Evolutionary conservation across 2,797 vertebrate genomes (phyloP).

Genomic region (Scleropages formosus): DNA sequence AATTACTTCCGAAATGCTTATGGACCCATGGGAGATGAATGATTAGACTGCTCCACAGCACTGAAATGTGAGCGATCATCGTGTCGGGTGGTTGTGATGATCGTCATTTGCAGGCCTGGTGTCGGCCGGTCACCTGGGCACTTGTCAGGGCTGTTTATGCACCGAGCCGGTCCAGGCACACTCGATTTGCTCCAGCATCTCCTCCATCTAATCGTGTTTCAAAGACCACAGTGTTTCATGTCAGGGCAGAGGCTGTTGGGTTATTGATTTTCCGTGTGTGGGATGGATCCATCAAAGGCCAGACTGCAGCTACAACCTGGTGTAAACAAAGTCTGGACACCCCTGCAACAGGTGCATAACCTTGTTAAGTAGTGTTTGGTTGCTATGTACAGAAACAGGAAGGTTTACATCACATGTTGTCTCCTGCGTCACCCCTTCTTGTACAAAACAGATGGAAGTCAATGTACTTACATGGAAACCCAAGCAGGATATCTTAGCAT

Average conservation of each 20-base stretch:
- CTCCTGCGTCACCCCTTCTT: background rate
- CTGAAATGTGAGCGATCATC: background rate
- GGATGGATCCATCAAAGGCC: constrained; percentile 24
- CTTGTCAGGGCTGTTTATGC: background rate
- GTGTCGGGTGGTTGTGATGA: background rate
- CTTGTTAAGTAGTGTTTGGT: background rate
- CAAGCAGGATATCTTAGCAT: too few species aligned
- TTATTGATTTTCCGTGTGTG: constrained; percentile 26
- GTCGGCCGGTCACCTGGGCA: background rate
- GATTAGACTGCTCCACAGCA: background rate
- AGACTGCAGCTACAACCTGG: constrained; percentile 6
- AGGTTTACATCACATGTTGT: background rate
- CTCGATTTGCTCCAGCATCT: background rate
- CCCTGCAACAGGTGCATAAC: constrained; percentile 14
- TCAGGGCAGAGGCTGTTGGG: background rate
- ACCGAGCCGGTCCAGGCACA: background rate
- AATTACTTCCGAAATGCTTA: background rate
- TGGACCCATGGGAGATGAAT: too few species aligned
- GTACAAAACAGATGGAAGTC: too few species aligned
- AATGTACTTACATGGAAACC: too few species aligned
- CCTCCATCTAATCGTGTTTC: constrained; percentile 22
- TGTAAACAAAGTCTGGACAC: background rate
- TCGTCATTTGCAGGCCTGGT: background rate
- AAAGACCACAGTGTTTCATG: constrained; percentile 18
- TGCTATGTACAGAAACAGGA: background rate